These are phyloP conservation scores for Charadrius vociferus DNA, from an alignment of 2,113 vertebrate species.

Conservation along the genomic window DNA sequence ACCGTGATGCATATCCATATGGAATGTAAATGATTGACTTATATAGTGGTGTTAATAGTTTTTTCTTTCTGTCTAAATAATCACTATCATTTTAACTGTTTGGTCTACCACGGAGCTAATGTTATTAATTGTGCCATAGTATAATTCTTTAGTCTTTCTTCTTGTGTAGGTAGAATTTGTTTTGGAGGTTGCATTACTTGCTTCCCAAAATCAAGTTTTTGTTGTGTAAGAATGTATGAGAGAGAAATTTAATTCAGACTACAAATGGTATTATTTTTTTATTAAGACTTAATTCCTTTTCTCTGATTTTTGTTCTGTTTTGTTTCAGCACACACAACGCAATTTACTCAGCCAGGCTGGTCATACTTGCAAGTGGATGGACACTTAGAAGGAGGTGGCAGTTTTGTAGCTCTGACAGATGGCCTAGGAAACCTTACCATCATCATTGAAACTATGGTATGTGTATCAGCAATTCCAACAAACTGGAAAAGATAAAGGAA, in stretches of 20 bases:
- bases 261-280: not conserved
- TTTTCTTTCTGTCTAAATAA: not conserved
- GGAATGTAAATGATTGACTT: not conserved
- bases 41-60: not conserved
- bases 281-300: not conserved
- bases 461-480: not conserved
- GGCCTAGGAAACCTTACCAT: slow-evolving; percentile 89
- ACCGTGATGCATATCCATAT: not conserved
- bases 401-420: slow-evolving; percentile 93
- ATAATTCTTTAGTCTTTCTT: not conserved
- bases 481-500: not conserved
- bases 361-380: slow-evolving; percentile 91
- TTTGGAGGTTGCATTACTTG: not conserved
- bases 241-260: not conserved
- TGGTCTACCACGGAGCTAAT: not conserved
- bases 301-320: not conserved
- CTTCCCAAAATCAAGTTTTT: not conserved
- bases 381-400: slow-evolving; percentile 87
- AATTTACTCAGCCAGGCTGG: slow-evolving; percentile 94
- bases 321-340: slow-evolving; percentile 89
- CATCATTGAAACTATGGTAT: slow-evolving; percentile 95
- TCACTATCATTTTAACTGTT: not conserved
- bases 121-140: not conserved
- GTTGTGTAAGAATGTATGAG: not conserved
- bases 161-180: not conserved